A percentile compares a stretch with the other conserved stretches of the same genome.
Evolutionary conservation across 2,113 vertebrate species (phyloP).

Genomic region (Zapornia atra): DNA sequence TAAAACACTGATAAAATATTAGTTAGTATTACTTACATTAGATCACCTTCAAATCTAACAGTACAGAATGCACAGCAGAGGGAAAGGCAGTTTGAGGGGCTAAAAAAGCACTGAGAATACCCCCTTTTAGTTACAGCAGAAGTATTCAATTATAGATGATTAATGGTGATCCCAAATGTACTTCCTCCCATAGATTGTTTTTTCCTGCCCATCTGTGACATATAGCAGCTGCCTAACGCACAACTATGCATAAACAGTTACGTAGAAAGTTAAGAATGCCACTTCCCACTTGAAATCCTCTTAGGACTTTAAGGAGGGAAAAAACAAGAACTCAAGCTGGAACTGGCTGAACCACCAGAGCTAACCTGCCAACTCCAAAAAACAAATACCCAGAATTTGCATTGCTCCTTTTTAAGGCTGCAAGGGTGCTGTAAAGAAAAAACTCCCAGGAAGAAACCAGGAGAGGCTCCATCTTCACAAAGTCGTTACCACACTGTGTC

Average conservation of each 20-base stretch:
- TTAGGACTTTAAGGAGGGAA: not conserved
- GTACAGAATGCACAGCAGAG: accelerated
- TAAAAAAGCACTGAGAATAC: not conserved
- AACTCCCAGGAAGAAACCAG: not conserved
- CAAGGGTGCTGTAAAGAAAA: too few species aligned
- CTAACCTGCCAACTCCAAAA: not conserved
- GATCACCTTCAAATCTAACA: not conserved
- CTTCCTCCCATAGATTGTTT: not conserved
- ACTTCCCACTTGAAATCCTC: slow-evolving; percentile 22
- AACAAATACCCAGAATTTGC: not conserved
- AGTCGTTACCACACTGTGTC: not conserved
- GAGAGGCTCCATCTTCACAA: not conserved
- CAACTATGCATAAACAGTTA: not conserved
- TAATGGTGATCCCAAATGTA: not conserved
- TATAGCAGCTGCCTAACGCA: not conserved
- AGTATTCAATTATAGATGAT: not conserved
- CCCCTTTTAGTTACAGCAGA: not conserved
- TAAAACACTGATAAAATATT: not conserved
- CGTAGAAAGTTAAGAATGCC: not conserved
- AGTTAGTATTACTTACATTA: not conserved
- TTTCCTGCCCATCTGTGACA: not conserved
- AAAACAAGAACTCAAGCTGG: not conserved
- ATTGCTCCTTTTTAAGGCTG: not conserved
- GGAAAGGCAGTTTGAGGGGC: not conserved
- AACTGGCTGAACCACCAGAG: not conserved